Conservation (phyloP, 2,113 vertebrate genomes). For the Silurus glanis region DNA sequence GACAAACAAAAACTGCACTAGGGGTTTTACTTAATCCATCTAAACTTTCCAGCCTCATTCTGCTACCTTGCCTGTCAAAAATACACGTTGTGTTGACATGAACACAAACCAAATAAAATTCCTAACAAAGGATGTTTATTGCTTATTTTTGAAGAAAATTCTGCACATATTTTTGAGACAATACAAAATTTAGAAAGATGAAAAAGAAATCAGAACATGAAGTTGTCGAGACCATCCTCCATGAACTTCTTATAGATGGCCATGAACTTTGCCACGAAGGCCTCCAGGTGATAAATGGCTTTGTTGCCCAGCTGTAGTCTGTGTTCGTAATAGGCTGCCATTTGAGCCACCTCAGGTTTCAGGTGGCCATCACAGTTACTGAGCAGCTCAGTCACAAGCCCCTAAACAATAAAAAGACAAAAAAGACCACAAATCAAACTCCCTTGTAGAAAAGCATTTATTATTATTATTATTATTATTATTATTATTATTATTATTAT, state of each 20-base stretch:
- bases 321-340: conserved; percentile 93
- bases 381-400: conserved; percentile 86
- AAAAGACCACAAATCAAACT: background rate
- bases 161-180: background rate
- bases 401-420: conserved; percentile 66
- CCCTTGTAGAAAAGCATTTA: background rate
- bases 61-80: background rate
- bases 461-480: too few species aligned
- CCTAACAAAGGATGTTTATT: conserved; percentile 40
- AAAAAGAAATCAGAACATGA: conserved; percentile 80
- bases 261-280: conserved; percentile 97
- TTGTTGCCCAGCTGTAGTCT: conserved; percentile 92
- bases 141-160: conserved; percentile 10
- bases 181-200: background rate
- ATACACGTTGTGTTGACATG: background rate
- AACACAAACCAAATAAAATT: background rate
- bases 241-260: conserved; percentile 98
- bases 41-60: background rate
- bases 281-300: conserved; percentile 96
- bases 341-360: conserved; percentile 91
- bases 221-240: conserved; percentile 94
- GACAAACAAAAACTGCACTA: background rate
- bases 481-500: too few species aligned
- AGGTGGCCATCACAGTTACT: conserved; percentile 95
- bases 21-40: background rate